Evolutionary conservation across 2,113 vertebrate species (phyloP), one percentile per base, ranked within the genome.

Genomic region (Tapirus terrestris): DNA sequence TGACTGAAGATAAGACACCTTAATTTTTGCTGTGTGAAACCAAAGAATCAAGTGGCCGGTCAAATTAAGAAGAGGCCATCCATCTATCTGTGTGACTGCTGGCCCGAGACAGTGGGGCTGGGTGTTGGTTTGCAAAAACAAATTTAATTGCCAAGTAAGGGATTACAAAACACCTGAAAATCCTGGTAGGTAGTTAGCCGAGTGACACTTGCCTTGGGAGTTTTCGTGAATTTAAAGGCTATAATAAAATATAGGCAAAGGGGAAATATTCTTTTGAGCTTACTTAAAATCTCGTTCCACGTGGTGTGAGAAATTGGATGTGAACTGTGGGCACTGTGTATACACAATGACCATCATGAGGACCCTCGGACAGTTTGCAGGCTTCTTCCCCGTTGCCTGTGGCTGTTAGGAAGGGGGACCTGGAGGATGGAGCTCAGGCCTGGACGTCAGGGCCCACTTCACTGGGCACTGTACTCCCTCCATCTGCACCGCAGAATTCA

Each of bases 281-380:
- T 53, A 53, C 13, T 53, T 53, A 53, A 53, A 53, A 53, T 53
- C 51, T 53, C 51, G 13, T 53, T 53, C 51, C 51, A 53, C 3
- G 14, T 53, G 51, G 51, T 14, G 7, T 53, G 51, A 53, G 51
- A 53, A 53, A 53, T 16, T 13, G 14, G 51, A 53, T 4, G 51
- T 53, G 51, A 53, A 53, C 51, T 53, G 12, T 36, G 33, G 12
- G 60, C 27, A 27, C 51, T 53, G 14, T 16, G 14, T 58, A n/a
- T 27, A 33, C 29, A 27, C 51, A 53, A 29, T 2, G 60, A n/a
- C 6, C 0, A n/a, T n/a, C 2, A 2, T 8, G 43, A 53, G 63
- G 79, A 14, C 3, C 10, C 27, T 0, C 1, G 48, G 18, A 17
- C 12, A 2, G 31, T 10, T 4, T 11, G 31, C 5, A 27, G 73